Base-by-base conservation (phyloP, 2,113 vertebrate species). In the Pomatorhinus ruficollis region DNA sequence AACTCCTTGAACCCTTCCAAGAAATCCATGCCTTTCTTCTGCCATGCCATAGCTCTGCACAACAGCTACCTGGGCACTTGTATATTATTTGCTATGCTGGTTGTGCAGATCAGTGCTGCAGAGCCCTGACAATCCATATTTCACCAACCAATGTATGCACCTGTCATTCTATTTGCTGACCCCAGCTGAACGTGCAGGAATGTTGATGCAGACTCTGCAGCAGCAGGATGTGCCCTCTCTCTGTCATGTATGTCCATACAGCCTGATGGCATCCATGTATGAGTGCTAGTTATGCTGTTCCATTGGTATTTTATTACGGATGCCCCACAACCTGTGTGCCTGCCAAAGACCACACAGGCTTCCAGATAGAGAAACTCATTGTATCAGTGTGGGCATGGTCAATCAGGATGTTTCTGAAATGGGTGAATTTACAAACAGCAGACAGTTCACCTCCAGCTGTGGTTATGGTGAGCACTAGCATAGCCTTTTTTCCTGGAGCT, bases 61-160 rank as follows among this genome's bases (percentile, higher is more conserved):
- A 66, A 61, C 44, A 82, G 53, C 52, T 57, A 57, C 15, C 4
- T 5, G 12, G 63, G 33, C 25, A 52, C 31, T 44, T 47, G 27
- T 16, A 10, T 22, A 22, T 37, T 45, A 52, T 33, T 39, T 57
- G 19, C 40, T 70, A 5, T 12, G 44, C 12, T 24, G 42, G 10
- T 24, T 70, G 31, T 0, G 2, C 23, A 68, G 44, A 44, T 21
- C 24, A 56, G 8, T 40, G 37, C n/a, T 77, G 70, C 49, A 90
- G 37, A 83, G 40, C 27, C 54, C 5, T 61, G 61, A 42, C 18
- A 57, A 23, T 42, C 49, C 39, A 15, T 21, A 28, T 31, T 37
- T 59, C 45, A 77, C n/a, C 30, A 69, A 39, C 9, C 35, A 57
- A 7, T 0, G 0, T 13, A 53, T 12, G 14, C 33, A 15, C 22